A percentile compares a stretch with the other conserved stretches of the same genome.
phyloP scores from a whole-genome alignment of 2,113 vertebrate genomes.

The Balaenoptera acutorostrata region DNA sequence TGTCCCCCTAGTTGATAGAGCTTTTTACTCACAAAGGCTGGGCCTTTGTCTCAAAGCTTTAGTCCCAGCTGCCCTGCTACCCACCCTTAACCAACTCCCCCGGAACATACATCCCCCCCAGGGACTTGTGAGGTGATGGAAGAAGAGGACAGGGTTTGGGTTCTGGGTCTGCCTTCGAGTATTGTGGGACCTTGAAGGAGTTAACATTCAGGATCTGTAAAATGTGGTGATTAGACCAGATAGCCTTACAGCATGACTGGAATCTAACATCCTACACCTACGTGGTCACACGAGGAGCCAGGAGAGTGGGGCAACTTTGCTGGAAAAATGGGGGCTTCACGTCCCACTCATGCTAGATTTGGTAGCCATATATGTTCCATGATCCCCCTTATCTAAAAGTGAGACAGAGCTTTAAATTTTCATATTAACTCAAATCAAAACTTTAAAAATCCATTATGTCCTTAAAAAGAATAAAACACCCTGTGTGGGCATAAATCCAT shows the following conservation, averaged over 20 bases:
- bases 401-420: background rate
- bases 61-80: background rate
- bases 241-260: background rate
- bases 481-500: background rate
- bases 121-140: background rate
- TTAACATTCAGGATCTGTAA: background rate
- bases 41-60: background rate
- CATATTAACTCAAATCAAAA: background rate
- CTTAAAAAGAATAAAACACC: background rate
- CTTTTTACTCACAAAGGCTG: background rate
- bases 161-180: background rate
- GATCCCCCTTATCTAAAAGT: background rate
- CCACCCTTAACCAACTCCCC: background rate
- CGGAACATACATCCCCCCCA: background rate
- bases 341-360: background rate
- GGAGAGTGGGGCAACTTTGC: background rate
- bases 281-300: fast-evolving
- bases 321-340: background rate
- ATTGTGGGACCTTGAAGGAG: background rate
- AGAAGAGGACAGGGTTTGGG: background rate
- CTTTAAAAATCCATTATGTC: background rate
- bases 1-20: background rate
- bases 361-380: background rate
- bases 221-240: background rate
- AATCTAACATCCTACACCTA: background rate